phyloP scores from a whole-genome alignment of 2,797 vertebrate genomes.

The Fundulus diaphanus region DNA sequence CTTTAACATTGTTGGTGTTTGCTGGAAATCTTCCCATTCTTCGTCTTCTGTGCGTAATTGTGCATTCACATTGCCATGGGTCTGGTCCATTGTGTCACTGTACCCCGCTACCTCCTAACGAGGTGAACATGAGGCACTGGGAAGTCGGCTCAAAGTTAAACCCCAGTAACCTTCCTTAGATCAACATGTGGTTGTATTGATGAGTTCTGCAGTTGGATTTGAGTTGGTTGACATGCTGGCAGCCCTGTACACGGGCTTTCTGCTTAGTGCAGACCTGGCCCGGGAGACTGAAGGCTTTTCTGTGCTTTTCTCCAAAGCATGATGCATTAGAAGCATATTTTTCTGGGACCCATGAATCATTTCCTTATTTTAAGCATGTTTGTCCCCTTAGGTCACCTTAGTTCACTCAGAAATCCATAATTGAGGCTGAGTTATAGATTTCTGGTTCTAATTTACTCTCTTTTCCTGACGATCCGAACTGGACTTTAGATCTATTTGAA shows the following conservation, averaged over 20 bases:
- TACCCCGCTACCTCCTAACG: slow-evolving; percentile 24
- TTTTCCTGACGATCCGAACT: neutral
- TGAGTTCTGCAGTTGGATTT: slow-evolving; percentile 58
- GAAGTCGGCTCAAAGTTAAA: slow-evolving; percentile 51
- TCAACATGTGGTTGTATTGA: slow-evolving; percentile 53
- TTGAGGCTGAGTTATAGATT: slow-evolving; percentile 33
- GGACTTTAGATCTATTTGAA: neutral
- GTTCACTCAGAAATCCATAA: slow-evolving; percentile 49
- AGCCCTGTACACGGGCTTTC: slow-evolving; percentile 28
- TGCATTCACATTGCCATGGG: slow-evolving; percentile 11
- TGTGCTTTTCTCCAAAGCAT: slow-evolving; percentile 41
- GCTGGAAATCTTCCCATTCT: slow-evolving; percentile 22
- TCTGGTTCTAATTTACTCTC: neutral
- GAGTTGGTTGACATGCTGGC: slow-evolving; percentile 43
- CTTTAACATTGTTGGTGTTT: slow-evolving; percentile 48
- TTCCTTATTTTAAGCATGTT: slow-evolving; percentile 45
- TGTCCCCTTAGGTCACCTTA: slow-evolving; percentile 44
- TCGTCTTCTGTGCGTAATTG: slow-evolving; percentile 11
- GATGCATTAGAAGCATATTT: slow-evolving; percentile 55
- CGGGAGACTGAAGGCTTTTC: slow-evolving; percentile 13
- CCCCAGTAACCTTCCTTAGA: slow-evolving; percentile 43
- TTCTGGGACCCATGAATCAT: slow-evolving; percentile 60
- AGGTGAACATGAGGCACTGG: slow-evolving; percentile 46
- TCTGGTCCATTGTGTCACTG: neutral
- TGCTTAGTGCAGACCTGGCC: slow-evolving; percentile 32